phyloP scores from a whole-genome alignment of 2,113 vertebrate genomes.

The Accipiter virgatus region DNA sequence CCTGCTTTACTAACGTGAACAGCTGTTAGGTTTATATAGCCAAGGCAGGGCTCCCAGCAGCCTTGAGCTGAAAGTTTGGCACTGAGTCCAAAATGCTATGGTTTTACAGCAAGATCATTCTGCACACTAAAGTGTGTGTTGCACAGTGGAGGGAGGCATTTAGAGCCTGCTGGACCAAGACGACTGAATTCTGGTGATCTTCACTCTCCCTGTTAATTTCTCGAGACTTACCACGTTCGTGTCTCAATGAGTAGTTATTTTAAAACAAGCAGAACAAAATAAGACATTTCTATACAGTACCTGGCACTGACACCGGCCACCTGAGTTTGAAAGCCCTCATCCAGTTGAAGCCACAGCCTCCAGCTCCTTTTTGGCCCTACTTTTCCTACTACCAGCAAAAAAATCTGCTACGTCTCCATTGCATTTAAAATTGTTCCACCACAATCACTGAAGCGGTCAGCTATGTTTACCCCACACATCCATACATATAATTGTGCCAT shows the following conservation, averaged over 20 bases:
- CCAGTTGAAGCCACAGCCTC: not conserved
- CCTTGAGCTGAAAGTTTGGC: conserved; percentile 6
- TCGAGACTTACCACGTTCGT: not conserved
- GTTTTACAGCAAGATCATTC: not conserved
- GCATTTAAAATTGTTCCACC: not conserved
- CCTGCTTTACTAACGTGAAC: conserved; percentile 60
- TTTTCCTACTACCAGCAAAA: not conserved
- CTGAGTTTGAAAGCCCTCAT: not conserved
- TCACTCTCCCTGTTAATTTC: not conserved
- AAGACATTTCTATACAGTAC: not conserved
- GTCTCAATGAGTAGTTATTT: not conserved
- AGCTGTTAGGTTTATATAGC: conserved; percentile 53
- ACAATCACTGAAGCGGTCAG: not conserved
- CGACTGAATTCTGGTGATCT: not conserved
- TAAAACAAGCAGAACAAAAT: not conserved
- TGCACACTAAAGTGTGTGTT: not conserved
- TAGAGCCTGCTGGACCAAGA: not conserved
- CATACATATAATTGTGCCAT: not conserved
- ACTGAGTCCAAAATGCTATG: not conserved
- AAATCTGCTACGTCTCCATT: not conserved
- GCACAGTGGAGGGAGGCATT: not conserved
- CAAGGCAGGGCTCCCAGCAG: conserved; percentile 21
- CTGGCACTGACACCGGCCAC: not conserved
- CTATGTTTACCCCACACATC: not conserved
- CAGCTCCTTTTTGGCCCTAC: not conserved